These are phyloP conservation scores for Castor canadensis DNA, from an alignment of 2,113 vertebrate genomes.

Conservation along the genomic window DNA sequence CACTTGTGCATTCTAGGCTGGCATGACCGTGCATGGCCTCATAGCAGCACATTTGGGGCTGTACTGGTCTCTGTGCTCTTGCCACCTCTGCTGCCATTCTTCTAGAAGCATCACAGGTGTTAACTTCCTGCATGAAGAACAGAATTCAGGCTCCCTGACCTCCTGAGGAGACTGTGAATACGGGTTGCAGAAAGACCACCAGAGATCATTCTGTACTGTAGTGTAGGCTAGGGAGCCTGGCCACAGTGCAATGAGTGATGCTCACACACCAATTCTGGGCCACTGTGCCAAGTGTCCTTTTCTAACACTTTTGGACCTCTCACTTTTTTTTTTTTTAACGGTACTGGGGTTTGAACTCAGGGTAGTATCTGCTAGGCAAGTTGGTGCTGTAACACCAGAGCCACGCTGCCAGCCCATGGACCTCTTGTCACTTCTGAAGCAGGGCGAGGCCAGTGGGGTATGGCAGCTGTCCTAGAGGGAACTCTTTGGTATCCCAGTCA, in stretches of 20 bases:
- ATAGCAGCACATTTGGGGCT: not conserved
- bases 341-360: no score
- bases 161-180: not conserved
- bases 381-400: no score
- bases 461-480: not conserved
- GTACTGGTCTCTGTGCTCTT: accelerated
- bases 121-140: not conserved
- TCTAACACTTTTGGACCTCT: not conserved
- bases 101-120: accelerated
- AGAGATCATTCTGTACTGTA: not conserved
- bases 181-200: no score
- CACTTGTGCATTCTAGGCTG: not conserved
- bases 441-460: not conserved
- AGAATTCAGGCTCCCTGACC: not conserved
- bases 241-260: not conserved
- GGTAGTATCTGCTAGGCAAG: no score
- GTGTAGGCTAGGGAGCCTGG: no score
- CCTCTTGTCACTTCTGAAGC: not conserved
- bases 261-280: not conserved
- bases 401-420: no score
- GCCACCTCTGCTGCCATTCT: not conserved
- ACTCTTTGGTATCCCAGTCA: not conserved
- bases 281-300: not conserved
- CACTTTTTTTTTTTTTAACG: no score
- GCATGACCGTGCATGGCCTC: no score